Evolutionary conservation across 2,888 invertebrate genomes (phyloP), one percentile per base, ranked within the genome.

Genomic region (Priocnemis perturbator): DNA sequence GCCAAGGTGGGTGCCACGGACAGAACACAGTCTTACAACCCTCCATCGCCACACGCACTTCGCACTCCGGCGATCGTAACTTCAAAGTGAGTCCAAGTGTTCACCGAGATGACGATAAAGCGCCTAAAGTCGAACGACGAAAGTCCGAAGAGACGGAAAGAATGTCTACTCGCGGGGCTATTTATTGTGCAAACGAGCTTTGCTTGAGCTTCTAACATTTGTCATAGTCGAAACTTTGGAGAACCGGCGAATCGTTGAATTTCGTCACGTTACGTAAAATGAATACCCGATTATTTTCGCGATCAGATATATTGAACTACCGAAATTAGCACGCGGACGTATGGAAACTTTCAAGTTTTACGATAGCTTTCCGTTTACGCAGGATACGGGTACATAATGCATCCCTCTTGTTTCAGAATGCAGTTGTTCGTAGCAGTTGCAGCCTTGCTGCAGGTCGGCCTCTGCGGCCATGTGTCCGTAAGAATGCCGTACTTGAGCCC

Each of bases 401-500:
- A 37, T 37, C 11, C 48, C 19, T 55, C 20, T 55, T n/a, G 53
- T 74, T 73, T 47, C 61, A 86, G 84, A 67, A 89, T 89, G 89
- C 86, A 85, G 79, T 66, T 81, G 17, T 81, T 87, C 64, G 74
- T 87, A 72, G 78, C 86, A 61, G 65, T 87, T 23, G 85, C 83
- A 62, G 84, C 86, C 0, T 58, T 89, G 77, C 82, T 88, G 77
- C 86, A 87, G 58, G 71, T 84, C 14, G 82, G 83, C 14, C 67
- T 82, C 9, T 77, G 86, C 64, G 85, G 88, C 26, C 84, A 85
- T 64, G 87, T 87, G 57, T 77, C 86, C 20, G 86, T 90, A n/a
- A 83, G 86, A 55, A 87, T 90, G 84, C 89, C 90, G n/a, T 91
- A 89, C 78, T 81, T 88, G 45, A 91, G 90, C 87, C 91, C 92